Evolutionary conservation across 2,113 vertebrate genomes (phyloP).

Genomic region (Coturnix japonica): DNA sequence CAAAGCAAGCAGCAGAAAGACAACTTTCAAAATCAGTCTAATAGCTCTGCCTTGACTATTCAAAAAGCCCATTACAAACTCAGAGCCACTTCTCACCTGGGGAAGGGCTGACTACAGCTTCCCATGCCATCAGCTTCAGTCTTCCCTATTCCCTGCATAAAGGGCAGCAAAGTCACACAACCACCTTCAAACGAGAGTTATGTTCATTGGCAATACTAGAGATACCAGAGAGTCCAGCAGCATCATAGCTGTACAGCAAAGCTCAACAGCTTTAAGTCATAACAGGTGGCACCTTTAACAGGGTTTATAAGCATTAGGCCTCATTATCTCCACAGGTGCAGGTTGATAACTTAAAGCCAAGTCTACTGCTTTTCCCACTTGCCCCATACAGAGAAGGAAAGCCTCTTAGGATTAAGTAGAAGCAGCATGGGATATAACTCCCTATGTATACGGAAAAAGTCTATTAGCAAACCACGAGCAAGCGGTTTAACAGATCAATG

Average conservation of each 20-base stretch:
- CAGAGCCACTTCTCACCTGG: not conserved
- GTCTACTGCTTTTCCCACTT: not conserved
- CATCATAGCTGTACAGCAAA: not conserved
- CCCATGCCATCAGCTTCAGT: not conserved
- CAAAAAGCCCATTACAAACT: not conserved
- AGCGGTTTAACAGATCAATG: not conserved
- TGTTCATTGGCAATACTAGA: not conserved
- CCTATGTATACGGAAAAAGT: not conserved
- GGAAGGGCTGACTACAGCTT: not conserved
- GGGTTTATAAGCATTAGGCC: not conserved
- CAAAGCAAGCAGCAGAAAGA: not conserved
- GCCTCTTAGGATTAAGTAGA: not conserved
- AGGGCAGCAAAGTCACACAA: not conserved
- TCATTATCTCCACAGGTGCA: not conserved
- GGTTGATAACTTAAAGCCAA: not conserved
- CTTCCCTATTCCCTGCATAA: not conserved
- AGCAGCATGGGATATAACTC: not conserved
- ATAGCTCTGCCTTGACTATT: not conserved
- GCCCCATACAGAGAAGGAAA: not conserved
- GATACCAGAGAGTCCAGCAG: not conserved
- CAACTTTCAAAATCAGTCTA: not conserved
- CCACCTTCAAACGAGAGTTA: not conserved
- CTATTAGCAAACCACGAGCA: not conserved
- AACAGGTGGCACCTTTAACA: not conserved
- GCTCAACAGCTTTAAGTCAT: not conserved